phyloP scores from a whole-genome alignment of 1,140 invertebrate genomes.

The Drosophila rhopaloa region DNA sequence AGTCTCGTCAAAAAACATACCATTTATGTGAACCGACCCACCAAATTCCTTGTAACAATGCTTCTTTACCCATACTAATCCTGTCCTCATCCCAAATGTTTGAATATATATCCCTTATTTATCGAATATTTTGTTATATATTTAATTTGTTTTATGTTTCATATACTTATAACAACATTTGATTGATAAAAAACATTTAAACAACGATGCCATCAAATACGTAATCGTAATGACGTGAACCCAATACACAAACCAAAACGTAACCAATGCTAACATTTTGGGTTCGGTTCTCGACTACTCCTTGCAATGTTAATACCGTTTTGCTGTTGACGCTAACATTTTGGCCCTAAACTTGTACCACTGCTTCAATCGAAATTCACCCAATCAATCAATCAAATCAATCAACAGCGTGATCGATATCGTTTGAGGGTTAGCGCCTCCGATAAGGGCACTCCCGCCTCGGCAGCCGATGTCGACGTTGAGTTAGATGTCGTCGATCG shows the following conservation, averaged over 20 bases:
- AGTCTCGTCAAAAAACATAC: constrained; percentile 67
- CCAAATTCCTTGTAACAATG: constrained; percentile 9
- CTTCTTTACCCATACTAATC: constrained; percentile 32
- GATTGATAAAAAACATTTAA: constrained; percentile 37
- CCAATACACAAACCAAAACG: constrained; percentile 60
- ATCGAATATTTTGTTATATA: constrained; percentile 24
- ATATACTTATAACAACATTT: constrained; percentile 47
- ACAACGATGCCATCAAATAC: constrained; percentile 76
- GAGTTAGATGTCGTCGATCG: constrained; percentile 98
- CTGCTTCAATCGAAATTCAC: constrained; percentile 40
- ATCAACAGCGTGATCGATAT: constrained; percentile 95
- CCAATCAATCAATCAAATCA: constrained; percentile 45
- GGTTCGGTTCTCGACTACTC: constrained; percentile 52
- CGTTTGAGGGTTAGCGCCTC: constrained; percentile 96
- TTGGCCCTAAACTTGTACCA: constrained; percentile 13
- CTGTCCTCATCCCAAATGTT: constrained; percentile 20
- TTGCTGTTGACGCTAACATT: constrained; percentile 40
- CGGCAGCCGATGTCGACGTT: constrained; percentile 96
- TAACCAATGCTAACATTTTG: constrained; percentile 62
- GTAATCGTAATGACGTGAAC: constrained; percentile 67
- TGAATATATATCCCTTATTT: constrained; percentile 16
- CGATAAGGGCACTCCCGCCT: constrained; percentile 94
- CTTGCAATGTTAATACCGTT: constrained; percentile 24
- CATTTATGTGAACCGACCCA: constrained; percentile 33
- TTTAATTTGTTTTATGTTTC: constrained; percentile 64